phyloP scores from a whole-genome alignment of 2,113 vertebrate genomes.

The Heterotis niloticus region DNA sequence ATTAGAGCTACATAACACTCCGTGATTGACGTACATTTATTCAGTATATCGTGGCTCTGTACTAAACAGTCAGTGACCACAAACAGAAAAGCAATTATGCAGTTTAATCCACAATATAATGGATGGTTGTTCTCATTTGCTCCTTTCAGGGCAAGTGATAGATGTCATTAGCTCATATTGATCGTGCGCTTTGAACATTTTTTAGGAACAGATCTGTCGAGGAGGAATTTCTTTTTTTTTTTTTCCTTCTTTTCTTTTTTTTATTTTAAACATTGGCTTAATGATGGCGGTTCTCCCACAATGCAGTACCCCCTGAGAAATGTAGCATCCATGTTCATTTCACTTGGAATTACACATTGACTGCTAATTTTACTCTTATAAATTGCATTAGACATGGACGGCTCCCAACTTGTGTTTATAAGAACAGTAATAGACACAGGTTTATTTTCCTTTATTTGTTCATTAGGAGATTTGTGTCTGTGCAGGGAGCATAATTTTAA shows the following conservation, averaged over 20 bases:
- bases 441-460: conserved; percentile 6
- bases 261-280: too few relatives aligned
- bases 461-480: background rate
- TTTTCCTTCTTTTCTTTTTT: too few relatives aligned
- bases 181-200: background rate
- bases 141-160: background rate
- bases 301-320: too few relatives aligned
- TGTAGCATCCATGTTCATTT: conserved; percentile 26
- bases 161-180: background rate
- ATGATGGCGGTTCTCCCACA: too few relatives aligned
- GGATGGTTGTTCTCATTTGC: background rate
- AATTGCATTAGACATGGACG: conserved; percentile 5
- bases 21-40: conserved; percentile 9
- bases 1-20: background rate
- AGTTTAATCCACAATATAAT: background rate
- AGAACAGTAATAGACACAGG: conserved; percentile 4
- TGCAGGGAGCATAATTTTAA: background rate
- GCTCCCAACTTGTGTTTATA: background rate
- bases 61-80: background rate
- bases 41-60: background rate
- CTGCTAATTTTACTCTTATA: conserved; percentile 10
- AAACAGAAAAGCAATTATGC: background rate
- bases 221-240: background rate
- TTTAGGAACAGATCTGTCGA: background rate
- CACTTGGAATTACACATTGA: conserved; percentile 6